phyloP scores from a whole-genome alignment of 2,888 invertebrate genomes.

The Leucophora obtusa region DNA sequence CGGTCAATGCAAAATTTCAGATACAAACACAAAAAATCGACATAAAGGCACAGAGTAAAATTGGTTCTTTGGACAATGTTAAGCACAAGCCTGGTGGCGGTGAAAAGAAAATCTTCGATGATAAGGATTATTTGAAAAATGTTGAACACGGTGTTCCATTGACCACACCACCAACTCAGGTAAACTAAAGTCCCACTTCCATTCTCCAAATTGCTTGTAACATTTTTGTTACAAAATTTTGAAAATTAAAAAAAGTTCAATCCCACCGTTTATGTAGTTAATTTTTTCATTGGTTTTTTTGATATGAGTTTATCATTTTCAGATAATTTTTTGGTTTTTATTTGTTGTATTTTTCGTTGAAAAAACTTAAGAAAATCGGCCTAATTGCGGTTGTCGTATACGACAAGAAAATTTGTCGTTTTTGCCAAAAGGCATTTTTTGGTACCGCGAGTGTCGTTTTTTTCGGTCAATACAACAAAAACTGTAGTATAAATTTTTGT shows the following conservation, averaged over 20 bases:
- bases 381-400: no score
- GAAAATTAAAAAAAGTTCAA: slow-evolving; percentile 4
- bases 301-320: slow-evolving; percentile 11
- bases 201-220: neutral
- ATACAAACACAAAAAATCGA: slow-evolving; percentile 94
- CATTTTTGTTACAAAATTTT: slow-evolving; percentile 23
- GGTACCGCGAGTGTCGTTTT: no score
- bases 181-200: slow-evolving; percentile 71
- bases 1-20: slow-evolving; percentile 79
- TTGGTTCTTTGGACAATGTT: slow-evolving; percentile 94
- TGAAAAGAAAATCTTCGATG: slow-evolving; percentile 95
- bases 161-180: slow-evolving; percentile 81
- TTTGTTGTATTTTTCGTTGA: slow-evolving; percentile 13
- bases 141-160: slow-evolving; percentile 81
- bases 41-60: slow-evolving; percentile 94
- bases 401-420: no score
- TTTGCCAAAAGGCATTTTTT: no score
- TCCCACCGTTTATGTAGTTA: slow-evolving; percentile 33
- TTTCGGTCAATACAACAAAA: no score
- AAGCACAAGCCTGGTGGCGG: slow-evolving; percentile 94
- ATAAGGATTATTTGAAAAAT: slow-evolving; percentile 93
- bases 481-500: no score
- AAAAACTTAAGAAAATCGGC: neutral
- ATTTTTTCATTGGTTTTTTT: slow-evolving; percentile 13
- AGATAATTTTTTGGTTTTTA: slow-evolving; percentile 9